phyloP scores from a whole-genome alignment of 2,888 invertebrate species.

The Cheilosia grossa region DNA sequence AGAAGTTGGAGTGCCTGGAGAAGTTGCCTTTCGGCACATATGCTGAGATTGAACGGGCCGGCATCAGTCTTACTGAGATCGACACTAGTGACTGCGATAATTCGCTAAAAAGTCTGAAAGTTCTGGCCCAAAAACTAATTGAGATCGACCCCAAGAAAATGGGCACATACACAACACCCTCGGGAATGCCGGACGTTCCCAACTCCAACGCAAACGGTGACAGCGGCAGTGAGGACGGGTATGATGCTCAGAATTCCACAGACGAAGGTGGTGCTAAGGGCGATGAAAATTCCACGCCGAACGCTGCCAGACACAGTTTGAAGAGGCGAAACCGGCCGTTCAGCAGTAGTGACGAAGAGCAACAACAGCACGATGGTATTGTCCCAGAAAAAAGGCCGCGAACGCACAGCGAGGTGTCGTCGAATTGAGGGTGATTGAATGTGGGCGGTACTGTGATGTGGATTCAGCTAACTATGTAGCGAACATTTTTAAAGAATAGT shows the following conservation, averaged over 20 bases:
- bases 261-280: conserved; percentile 53
- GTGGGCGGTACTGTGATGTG: not conserved
- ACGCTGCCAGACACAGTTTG: conserved; percentile 12
- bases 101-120: conserved; percentile 94
- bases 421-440: conserved; percentile 40
- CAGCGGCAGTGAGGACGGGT: conserved; percentile 82
- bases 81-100: conserved; percentile 98
- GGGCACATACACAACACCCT: conserved; percentile 83
- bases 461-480: not conserved
- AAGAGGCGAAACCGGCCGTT: conserved; percentile 51
- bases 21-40: conserved; percentile 97
- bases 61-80: conserved; percentile 95
- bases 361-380: conserved; percentile 43
- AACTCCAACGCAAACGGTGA: conserved; percentile 78
- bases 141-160: conserved; percentile 90
- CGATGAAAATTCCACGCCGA: conserved; percentile 54
- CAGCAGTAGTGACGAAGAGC: conserved; percentile 63
- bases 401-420: conserved; percentile 64
- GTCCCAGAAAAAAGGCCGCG: conserved; percentile 59
- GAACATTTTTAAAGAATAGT: no score
- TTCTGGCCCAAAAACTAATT: conserved; percentile 91
- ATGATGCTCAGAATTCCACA: conserved; percentile 75
- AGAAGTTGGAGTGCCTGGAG: conserved; percentile 95
- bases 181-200: conserved; percentile 78
- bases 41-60: conserved; percentile 95